phyloP scores from a whole-genome alignment of 2,113 vertebrate genomes.

The Dryoscopus gambensis region DNA sequence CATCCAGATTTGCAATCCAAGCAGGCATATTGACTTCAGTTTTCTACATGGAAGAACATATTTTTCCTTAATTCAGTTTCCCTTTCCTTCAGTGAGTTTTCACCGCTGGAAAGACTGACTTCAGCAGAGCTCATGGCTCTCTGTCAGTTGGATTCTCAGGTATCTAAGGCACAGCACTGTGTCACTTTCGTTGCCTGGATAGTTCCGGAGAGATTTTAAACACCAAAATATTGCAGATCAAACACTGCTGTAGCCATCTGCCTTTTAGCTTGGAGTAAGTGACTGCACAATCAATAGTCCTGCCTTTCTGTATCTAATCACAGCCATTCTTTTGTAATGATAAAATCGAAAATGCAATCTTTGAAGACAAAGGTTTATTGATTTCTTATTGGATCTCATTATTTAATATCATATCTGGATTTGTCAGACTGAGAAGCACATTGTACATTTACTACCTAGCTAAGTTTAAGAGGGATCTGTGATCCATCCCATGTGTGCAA shows the following conservation, averaged over 20 bases:
- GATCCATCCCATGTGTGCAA: background rate
- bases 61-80: background rate
- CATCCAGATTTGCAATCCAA: background rate
- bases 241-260: background rate
- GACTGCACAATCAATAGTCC: background rate
- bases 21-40: background rate
- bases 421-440: background rate
- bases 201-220: background rate
- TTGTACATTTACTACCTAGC: background rate
- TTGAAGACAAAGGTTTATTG: background rate
- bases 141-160: accelerated
- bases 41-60: background rate
- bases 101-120: background rate
- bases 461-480: background rate
- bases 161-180: background rate
- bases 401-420: background rate
- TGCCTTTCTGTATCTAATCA: background rate
- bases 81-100: background rate
- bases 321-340: background rate
- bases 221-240: background rate
- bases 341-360: background rate
- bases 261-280: background rate
- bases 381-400: background rate
- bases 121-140: background rate
- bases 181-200: background rate